Percentiles rank a stretch among this genome's conserved stretches.
Conservation (phyloP, 2,888 invertebrate genomes). For the Belgica antarctica region DNA sequence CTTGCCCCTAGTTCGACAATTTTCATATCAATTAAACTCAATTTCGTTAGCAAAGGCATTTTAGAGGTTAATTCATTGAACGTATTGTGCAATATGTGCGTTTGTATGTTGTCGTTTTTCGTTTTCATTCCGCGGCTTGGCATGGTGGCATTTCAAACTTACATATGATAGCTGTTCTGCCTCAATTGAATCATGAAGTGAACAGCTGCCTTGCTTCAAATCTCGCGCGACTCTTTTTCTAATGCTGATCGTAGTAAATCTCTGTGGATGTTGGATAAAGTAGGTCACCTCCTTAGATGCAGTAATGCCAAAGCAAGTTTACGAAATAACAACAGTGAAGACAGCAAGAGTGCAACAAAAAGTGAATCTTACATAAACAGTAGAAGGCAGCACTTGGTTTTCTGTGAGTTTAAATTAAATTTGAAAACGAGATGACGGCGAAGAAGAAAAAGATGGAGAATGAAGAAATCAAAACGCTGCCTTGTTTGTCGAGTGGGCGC, state of each 20-base stretch:
- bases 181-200: neutral
- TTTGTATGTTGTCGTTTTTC: neutral
- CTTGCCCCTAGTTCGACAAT: neutral
- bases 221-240: conserved; percentile 9
- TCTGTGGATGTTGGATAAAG: neutral
- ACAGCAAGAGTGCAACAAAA: conserved; percentile 5
- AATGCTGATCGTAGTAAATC: neutral
- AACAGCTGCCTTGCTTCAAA: conserved; percentile 1
- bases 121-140: neutral
- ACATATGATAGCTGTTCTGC: neutral
- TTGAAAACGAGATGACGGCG: neutral
- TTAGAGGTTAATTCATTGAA: conserved; percentile 17
- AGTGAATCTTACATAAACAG: conserved; percentile 38
- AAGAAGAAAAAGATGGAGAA: neutral
- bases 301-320: conserved; percentile 21
- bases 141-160: neutral
- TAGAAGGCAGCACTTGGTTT: conserved; percentile 21
- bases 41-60: neutral
- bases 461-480: neutral
- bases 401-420: neutral
- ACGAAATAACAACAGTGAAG: neutral
- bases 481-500: conserved; percentile 31
- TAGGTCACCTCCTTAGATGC: conserved; percentile 41
- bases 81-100: conserved; percentile 16
- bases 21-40: conserved; percentile 10